Conservation (phyloP, 1,140 invertebrate species). For the Scaptomyza hsui region DNA sequence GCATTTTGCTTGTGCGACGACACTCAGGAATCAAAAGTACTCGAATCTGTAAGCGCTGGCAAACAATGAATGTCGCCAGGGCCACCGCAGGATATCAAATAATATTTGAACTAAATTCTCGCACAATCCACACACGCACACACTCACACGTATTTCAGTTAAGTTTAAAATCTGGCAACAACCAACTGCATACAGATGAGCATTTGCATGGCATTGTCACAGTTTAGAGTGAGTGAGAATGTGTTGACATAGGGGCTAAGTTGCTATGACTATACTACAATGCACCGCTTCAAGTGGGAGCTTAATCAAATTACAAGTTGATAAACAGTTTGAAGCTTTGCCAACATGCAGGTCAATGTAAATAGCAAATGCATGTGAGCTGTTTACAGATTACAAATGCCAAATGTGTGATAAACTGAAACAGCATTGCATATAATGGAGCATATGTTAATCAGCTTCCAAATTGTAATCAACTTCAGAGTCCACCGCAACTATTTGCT, state of each 20-base stretch:
- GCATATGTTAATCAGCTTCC: conserved; percentile 34
- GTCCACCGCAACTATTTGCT: background rate
- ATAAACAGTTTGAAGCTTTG: conserved; percentile 46
- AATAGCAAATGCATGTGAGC: conserved; percentile 67
- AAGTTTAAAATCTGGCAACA: conserved; percentile 36
- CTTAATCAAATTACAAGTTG: conserved; percentile 69
- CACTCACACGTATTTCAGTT: conserved; percentile 37
- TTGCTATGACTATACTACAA: background rate
- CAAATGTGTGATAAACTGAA: conserved; percentile 13
- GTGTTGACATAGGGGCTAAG: conserved; percentile 43
- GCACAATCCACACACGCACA: conserved; percentile 4
- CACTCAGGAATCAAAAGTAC: conserved; percentile 70
- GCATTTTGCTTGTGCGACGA: conserved; percentile 43
- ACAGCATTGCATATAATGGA: conserved; percentile 24
- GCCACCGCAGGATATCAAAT: conserved; percentile 73
- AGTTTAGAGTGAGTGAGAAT: background rate
- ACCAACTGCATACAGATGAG: conserved; percentile 50
- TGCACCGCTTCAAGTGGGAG: conserved; percentile 21
- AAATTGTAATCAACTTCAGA: conserved; percentile 5
- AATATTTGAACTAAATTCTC: conserved; percentile 70
- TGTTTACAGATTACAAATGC: conserved; percentile 38
- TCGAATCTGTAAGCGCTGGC: conserved; percentile 60
- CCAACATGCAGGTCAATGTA: conserved; percentile 68
- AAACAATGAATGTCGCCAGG: conserved; percentile 68
- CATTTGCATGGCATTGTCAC: conserved; percentile 45